Conservation (phyloP, 2,113 vertebrate genomes). For the Cranoglanis bouderius region DNA sequence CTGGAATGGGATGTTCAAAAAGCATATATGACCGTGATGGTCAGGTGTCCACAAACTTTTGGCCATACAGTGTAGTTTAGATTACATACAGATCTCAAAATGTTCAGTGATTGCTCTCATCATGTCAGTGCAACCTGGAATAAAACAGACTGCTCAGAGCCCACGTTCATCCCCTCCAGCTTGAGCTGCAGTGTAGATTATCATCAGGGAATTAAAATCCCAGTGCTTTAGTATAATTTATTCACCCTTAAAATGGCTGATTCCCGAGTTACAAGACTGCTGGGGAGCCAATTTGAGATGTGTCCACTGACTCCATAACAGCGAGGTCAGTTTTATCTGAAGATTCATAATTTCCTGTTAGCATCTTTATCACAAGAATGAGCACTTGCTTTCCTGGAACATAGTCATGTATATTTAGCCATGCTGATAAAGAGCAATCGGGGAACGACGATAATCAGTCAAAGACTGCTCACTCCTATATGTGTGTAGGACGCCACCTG, state of each 20-base stretch:
- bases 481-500: conserved; percentile 67
- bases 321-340: conserved; percentile 43
- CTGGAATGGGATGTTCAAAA: too few species aligned
- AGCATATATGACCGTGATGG: background rate
- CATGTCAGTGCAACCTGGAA: background rate
- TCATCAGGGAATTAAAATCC: background rate
- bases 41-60: background rate
- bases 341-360: conserved; percentile 55
- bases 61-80: background rate
- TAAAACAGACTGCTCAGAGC: background rate
- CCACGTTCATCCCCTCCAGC: background rate
- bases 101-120: background rate
- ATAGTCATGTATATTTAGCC: conserved; percentile 65
- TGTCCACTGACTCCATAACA: conserved; percentile 17
- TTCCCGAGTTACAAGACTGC: background rate
- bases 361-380: conserved; percentile 50
- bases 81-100: background rate
- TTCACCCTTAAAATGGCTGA: background rate
- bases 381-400: conserved; percentile 64
- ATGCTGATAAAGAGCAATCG: conserved; percentile 70
- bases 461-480: conserved; percentile 58
- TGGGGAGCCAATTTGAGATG: background rate
- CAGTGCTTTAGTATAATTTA: background rate
- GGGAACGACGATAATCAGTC: conserved; percentile 74
- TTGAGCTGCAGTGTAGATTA: background rate